phyloP scores from a whole-genome alignment of 92 coral and sea anemone species.

The Porites cylindrica region DNA sequence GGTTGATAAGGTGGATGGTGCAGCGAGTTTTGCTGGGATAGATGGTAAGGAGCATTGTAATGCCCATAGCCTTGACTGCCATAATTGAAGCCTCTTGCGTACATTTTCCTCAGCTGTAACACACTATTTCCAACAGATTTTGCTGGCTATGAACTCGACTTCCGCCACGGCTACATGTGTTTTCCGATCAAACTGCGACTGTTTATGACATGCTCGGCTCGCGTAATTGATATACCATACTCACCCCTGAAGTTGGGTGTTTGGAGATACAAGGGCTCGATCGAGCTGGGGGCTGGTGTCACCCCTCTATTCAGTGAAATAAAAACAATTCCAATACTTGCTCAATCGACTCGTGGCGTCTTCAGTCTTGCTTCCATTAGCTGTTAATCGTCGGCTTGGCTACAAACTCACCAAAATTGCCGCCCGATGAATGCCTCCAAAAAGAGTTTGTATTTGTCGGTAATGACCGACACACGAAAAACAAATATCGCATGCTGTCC shows the following conservation, averaged over 20 bases:
- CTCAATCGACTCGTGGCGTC: slow-evolving; percentile 11
- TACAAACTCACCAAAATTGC: slow-evolving; percentile 1
- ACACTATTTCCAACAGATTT: slow-evolving; percentile 2
- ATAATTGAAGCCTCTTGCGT: slow-evolving; percentile 68
- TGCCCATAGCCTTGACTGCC: slow-evolving; percentile 72
- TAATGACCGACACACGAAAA: slow-evolving; percentile 73
- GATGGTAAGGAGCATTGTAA: slow-evolving; percentile 66
- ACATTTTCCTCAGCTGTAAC: slow-evolving; percentile 41
- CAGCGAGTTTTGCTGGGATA: slow-evolving; percentile 68
- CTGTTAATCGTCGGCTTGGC: slow-evolving; percentile 10
- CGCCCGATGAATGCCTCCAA: neutral
- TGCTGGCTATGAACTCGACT: slow-evolving; percentile 32
- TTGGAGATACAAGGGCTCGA: slow-evolving; percentile 60
- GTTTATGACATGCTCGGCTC: slow-evolving; percentile 67
- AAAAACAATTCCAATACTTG: slow-evolving; percentile 66
- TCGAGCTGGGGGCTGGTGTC: slow-evolving; percentile 21
- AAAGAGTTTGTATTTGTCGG: slow-evolving; percentile 21
- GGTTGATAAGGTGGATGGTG: slow-evolving; percentile 66
- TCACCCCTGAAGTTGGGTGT: slow-evolving; percentile 38
- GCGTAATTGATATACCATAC: slow-evolving; percentile 69
- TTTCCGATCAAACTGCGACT: slow-evolving; percentile 59
- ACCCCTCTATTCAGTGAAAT: slow-evolving; percentile 14
- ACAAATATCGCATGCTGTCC: slow-evolving; percentile 68
- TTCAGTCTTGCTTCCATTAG: slow-evolving; percentile 18
- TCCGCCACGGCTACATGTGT: slow-evolving; percentile 59